Evolutionary conservation across 2,888 invertebrate genomes (phyloP), one percentile per base, ranked within the genome.

Genomic region (Clanis bilineata): DNA sequence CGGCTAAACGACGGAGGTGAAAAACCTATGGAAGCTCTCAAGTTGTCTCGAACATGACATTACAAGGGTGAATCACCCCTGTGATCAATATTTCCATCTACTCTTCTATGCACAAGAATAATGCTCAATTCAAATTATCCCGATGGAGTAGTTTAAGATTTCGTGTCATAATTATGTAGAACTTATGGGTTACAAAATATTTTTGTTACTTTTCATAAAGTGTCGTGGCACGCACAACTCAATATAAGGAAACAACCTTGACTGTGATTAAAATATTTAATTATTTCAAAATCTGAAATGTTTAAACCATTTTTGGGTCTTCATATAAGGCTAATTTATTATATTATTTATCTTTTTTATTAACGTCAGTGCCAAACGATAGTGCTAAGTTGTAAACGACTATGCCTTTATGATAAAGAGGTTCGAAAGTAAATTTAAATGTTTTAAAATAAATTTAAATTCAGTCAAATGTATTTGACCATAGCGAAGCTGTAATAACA

Each of bases 1-100:
- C 95, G 66, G 93, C 95, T 74, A 94, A 94, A 80, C 93, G 95
- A 89, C 94, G 95, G 90, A 95, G 95, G 94, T 95, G 95, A 94
- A 88, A 86, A 77, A 70, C 69, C 80, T 76, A 63, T 67, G 76
- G 71, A 66, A 72, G 64, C 66, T 72, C 67, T 62, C 63, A 67
- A 71, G 69, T 70, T 73, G 71, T 76, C 75, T 77, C 73, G 77
- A 80, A 78, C 68, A 77, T 75, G 76, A 75, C 75, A 77, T 86
- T 87, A 88, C 86, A 77, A 81, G 84, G 80, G 76, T 79, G 68
- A 73, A 78, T 70, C 69, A 74, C 82, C 84, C 80, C 71, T 80
- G 89, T 90, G 89, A 88, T 89, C 80, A 75, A 71, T 65, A 77
- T 81, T 83, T 86, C 79, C 85, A 88, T 87, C 85, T 86, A 81